Evolutionary conservation across 2,888 invertebrate species (phyloP), one percentile per base, ranked within the genome.

Genomic region (Ditylenchus weischeri): DNA sequence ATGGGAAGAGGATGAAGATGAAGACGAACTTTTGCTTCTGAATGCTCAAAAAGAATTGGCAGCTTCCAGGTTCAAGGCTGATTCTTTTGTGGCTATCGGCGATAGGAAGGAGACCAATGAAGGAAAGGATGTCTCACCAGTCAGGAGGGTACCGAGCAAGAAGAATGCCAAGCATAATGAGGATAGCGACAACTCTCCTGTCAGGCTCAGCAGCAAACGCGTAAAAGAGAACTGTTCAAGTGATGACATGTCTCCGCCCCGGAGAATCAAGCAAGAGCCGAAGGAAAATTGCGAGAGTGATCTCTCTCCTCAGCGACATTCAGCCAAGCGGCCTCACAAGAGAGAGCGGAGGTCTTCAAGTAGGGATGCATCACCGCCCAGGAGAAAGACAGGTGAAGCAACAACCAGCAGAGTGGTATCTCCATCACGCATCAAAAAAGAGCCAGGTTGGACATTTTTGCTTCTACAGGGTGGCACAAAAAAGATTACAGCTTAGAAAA

Each of bases 1-100:
- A 13, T 43, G 57, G 29, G 29, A 23, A 15, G 50, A 35, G 35
- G 68, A 66, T 1, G 66, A 68, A 21, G 68, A 59, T n/a, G 38
- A 54, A 58, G 68, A 68, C 61, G 68, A 68, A 65, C 13, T 23
- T 35, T 19, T 64, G 13, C 38, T 49, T n/a, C 15, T 18, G 29
- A 65, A 58, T n/a, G 50, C 43, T 29, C 35, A 49, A 38, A 68
- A 66, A 65, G 58, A 29, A 43, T 23, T 18, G 18, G 47, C 43
- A 49, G 21, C n/a, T 15, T 49, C 66, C 21, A 59, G 49, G 29
- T 67, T 67, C 59, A 67, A 67, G 23, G 47, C 64, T 29, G 65
- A 65, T 50, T 63, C 64, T 38, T 67, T 67, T 59, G 19, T 67
- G 21, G 36, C 62, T 38, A 51, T 67, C 51, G 64, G 67, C 23